These are phyloP conservation scores for Trachelipus rathkii DNA, from an alignment of 1,140 invertebrate species.

Conservation along the genomic window DNA sequence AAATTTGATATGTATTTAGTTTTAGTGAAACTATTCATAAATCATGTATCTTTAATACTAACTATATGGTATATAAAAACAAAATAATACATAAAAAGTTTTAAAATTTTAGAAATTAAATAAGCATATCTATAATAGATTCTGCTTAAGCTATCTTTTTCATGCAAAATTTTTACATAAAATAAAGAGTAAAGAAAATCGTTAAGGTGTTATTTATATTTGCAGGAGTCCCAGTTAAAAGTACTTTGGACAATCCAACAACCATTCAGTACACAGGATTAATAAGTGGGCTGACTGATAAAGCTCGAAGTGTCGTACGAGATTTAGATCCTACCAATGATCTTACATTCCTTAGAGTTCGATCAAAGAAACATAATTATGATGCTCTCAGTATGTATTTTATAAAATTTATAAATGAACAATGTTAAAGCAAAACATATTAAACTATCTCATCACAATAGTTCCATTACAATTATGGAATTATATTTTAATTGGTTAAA, in stretches of 20 bases:
- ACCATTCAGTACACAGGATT: slow-evolving; percentile 91
- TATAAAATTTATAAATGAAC: neutral
- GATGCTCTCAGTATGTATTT: slow-evolving; percentile 43
- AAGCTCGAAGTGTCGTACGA: slow-evolving; percentile 85
- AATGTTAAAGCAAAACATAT: too few species aligned
- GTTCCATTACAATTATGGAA: too few species aligned
- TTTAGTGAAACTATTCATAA: too few species aligned
- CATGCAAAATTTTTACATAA: neutral
- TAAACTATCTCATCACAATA: too few species aligned
- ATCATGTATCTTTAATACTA: too few species aligned
- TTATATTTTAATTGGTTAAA: too few species aligned
- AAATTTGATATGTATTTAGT: too few species aligned
- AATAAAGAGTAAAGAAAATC: neutral
- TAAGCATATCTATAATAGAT: too few species aligned
- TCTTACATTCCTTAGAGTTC: slow-evolving; percentile 86
- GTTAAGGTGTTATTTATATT: slow-evolving; percentile 29
- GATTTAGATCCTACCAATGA: slow-evolving; percentile 97
- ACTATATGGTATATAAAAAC: too few species aligned
- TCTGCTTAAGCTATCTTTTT: slow-evolving; percentile 12
- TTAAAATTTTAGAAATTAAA: too few species aligned
- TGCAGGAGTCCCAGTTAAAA: slow-evolving; percentile 82
- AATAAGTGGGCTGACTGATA: slow-evolving; percentile 85
- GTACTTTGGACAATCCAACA: slow-evolving; percentile 90
- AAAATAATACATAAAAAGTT: too few species aligned
- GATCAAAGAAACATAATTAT: slow-evolving; percentile 87